A percentile compares a stretch with the other conserved stretches of the same genome.
phyloP scores from a whole-genome alignment of 2,888 invertebrate species.

The Entomobrya proxima region DNA sequence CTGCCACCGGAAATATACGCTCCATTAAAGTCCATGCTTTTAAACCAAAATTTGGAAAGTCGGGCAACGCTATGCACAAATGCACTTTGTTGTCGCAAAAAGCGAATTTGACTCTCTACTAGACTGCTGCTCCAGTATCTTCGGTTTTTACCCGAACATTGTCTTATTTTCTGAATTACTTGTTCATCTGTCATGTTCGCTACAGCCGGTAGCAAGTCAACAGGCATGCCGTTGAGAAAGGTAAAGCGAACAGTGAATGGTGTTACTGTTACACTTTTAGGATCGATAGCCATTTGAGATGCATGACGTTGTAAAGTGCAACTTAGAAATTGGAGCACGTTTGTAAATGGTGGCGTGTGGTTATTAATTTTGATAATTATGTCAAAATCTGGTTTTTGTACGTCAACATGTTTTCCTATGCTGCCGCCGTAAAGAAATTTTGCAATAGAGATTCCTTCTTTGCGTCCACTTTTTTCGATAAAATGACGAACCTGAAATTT shows the following conservation, averaged over 20 bases:
- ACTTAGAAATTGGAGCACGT: neutral
- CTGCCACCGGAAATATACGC: neutral
- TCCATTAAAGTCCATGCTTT: neutral
- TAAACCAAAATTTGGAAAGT: constrained; percentile 20
- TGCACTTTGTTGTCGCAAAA: neutral
- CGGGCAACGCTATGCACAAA: neutral
- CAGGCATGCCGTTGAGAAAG: neutral
- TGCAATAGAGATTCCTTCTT: neutral
- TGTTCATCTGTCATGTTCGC: neutral
- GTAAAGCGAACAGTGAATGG: neutral
- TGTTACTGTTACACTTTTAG: neutral
- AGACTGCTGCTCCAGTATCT: neutral
- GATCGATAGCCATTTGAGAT: neutral
- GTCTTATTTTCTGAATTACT: neutral
- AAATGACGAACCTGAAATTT: too few relatives aligned
- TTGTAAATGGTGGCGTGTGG: neutral
- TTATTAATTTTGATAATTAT: neutral
- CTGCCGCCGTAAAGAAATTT: neutral
- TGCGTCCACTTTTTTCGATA: too few relatives aligned
- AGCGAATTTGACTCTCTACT: neutral
- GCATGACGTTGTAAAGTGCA: neutral
- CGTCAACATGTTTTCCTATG: neutral
- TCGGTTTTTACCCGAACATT: neutral
- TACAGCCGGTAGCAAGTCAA: neutral
- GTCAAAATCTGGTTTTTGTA: neutral